phyloP scores from a whole-genome alignment of 2,888 invertebrate species.

The Yponomeuta malinellus region DNA sequence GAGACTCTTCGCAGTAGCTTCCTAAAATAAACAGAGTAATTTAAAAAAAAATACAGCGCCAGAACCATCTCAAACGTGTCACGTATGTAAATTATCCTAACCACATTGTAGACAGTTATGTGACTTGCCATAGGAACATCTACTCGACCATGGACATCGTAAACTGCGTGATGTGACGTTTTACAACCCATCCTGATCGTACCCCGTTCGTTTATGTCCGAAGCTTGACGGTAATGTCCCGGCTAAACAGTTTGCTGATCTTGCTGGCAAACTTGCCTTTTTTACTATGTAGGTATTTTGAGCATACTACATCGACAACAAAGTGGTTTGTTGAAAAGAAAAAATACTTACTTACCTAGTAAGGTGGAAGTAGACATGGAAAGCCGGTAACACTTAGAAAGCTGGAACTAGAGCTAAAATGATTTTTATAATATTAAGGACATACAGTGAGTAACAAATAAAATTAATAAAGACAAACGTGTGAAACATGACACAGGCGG shows the following conservation, averaged over 20 bases:
- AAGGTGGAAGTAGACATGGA: too few relatives aligned
- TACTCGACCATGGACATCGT: conserved; percentile 37
- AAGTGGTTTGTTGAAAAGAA: not conserved
- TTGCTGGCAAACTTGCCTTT: not conserved
- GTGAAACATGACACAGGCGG: conserved; percentile 2
- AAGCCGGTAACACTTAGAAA: too few relatives aligned
- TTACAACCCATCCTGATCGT: conserved; percentile 35
- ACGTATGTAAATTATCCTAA: not conserved
- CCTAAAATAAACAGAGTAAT: too few relatives aligned
- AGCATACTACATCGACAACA: not conserved
- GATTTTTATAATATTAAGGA: not conserved
- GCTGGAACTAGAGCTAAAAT: not conserved
- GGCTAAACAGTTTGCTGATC: conserved; percentile 39
- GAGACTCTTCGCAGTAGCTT: not conserved
- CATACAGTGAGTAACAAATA: not conserved
- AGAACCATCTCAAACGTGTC: too few relatives aligned
- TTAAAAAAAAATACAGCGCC: too few relatives aligned
- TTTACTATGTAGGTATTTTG: not conserved
- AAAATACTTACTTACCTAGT: too few relatives aligned
- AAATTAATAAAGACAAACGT: not conserved
- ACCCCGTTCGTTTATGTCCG: conserved; percentile 39
- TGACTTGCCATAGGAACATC: conserved; percentile 13
- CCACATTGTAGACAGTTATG: not conserved
- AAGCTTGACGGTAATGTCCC: conserved; percentile 38
- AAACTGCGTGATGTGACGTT: conserved; percentile 47